Conservation (phyloP, 2,113 vertebrate genomes). For the Egretta garzetta region DNA sequence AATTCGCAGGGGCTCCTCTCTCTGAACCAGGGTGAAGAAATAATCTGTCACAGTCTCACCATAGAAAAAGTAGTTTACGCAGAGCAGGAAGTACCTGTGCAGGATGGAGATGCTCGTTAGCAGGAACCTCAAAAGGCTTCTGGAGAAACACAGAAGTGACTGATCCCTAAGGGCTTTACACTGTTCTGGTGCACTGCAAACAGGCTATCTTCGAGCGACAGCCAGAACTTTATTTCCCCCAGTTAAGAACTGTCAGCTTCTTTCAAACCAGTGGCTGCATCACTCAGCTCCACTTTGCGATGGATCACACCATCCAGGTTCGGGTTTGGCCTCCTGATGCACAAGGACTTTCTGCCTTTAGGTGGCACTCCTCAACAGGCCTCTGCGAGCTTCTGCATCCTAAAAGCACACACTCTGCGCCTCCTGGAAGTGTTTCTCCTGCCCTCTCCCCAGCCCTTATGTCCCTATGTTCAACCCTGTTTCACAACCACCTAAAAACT, state of each 20-base stretch:
- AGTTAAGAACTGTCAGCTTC: neutral
- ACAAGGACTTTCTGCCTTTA: neutral
- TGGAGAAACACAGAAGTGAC: neutral
- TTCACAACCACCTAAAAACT: neutral
- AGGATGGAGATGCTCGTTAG: neutral
- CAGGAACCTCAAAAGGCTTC: neutral
- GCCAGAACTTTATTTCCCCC: neutral
- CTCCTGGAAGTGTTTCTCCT: neutral
- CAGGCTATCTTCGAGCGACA: neutral
- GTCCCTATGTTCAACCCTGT: neutral
- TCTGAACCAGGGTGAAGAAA: slow-evolving; percentile 96
- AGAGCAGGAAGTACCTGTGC: slow-evolving; percentile 95
- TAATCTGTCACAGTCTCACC: slow-evolving; percentile 97
- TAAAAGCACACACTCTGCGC: neutral
- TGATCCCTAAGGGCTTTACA: neutral
- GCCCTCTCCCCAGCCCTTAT: neutral
- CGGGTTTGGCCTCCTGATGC: neutral
- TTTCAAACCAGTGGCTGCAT: neutral
- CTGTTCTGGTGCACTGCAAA: neutral
- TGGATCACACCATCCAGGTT: accelerated
- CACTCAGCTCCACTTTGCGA: neutral
- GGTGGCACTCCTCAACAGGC: neutral
- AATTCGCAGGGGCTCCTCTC: slow-evolving; percentile 94
- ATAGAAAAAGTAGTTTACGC: slow-evolving; percentile 99
- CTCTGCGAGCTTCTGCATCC: neutral